These are phyloP conservation scores for Psilopsiagon aymara DNA, from an alignment of 2,113 vertebrate species.

Conservation along the genomic window DNA sequence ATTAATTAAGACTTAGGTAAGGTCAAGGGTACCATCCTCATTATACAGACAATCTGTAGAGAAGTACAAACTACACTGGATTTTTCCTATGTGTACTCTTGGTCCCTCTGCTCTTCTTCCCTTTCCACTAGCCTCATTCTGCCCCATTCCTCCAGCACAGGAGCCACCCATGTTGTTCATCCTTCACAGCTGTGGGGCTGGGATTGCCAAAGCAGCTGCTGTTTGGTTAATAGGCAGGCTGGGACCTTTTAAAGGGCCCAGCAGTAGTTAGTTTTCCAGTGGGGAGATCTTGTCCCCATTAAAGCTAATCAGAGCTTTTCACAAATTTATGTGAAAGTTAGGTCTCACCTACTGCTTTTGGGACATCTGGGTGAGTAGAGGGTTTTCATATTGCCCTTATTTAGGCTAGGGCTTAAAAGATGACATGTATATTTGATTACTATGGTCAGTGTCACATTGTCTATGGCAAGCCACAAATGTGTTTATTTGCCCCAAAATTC, in stretches of 20 bases:
- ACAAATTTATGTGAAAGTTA: not conserved
- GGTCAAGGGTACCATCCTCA: not conserved
- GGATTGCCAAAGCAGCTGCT: not conserved
- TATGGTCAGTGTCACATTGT: not conserved
- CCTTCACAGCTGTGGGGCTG: fast-evolving
- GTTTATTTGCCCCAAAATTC: not conserved
- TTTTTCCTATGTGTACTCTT: not conserved
- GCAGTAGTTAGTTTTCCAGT: not conserved
- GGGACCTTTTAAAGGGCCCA: not conserved
- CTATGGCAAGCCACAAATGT: not conserved
- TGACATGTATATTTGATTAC: not conserved
- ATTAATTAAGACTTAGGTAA: conserved; percentile 5
- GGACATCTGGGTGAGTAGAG: not conserved
- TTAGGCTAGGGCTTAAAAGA: not conserved
- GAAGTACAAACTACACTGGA: not conserved
- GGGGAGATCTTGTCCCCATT: not conserved
- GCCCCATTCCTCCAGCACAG: fast-evolving
- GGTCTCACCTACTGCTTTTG: not conserved
- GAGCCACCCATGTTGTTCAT: fast-evolving
- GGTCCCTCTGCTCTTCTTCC: not conserved
- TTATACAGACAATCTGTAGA: not conserved
- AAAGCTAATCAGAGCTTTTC: not conserved
- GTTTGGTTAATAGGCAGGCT: not conserved
- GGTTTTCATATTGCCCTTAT: not conserved
- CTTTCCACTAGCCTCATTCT: not conserved